A percentile compares a stretch with the other conserved stretches of the same genome.
phyloP scores from a whole-genome alignment of 1,140 invertebrate genomes.

The Camponotus pennsylvanicus region DNA sequence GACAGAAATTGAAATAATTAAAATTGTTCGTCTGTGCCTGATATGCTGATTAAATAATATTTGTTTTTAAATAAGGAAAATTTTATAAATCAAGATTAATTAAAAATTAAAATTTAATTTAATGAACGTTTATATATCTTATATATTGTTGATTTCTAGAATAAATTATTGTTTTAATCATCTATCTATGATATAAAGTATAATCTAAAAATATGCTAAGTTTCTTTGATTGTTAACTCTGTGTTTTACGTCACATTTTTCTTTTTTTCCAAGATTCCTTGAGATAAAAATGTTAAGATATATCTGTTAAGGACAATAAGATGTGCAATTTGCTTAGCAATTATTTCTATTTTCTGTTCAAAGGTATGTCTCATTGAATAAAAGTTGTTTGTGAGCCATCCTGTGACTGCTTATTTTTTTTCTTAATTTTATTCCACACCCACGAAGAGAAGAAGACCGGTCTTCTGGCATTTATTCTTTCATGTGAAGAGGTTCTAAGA shows the following conservation, averaged over 20 bases:
- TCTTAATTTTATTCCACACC: constrained; percentile 53
- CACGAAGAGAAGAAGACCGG: constrained; percentile 52
- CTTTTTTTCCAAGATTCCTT: background rate
- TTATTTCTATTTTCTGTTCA: background rate
- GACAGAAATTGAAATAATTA: background rate
- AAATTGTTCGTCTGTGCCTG: background rate
- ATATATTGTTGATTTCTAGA: background rate
- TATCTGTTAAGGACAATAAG: background rate
- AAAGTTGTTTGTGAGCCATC: constrained; percentile 1
- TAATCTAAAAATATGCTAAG: background rate
- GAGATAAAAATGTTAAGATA: background rate
- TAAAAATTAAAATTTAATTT: constrained; percentile 6
- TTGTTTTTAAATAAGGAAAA: background rate
- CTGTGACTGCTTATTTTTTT: constrained; percentile 9
- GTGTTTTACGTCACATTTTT: background rate
- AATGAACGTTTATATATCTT: background rate
- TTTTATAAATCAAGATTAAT: background rate
- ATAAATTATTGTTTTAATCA: constrained; percentile 5
- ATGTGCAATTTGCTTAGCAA: background rate
- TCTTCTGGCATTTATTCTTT: constrained; percentile 46
- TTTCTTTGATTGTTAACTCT: background rate
- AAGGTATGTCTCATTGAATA: constrained; percentile 4
- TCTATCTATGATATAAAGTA: background rate
- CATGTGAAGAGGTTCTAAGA: constrained; percentile 7
- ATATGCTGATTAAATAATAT: background rate